A percentile compares a stretch with the other conserved stretches of the same genome.
Conservation (phyloP, 2,113 vertebrate genomes). For the Scopus umbretta region DNA sequence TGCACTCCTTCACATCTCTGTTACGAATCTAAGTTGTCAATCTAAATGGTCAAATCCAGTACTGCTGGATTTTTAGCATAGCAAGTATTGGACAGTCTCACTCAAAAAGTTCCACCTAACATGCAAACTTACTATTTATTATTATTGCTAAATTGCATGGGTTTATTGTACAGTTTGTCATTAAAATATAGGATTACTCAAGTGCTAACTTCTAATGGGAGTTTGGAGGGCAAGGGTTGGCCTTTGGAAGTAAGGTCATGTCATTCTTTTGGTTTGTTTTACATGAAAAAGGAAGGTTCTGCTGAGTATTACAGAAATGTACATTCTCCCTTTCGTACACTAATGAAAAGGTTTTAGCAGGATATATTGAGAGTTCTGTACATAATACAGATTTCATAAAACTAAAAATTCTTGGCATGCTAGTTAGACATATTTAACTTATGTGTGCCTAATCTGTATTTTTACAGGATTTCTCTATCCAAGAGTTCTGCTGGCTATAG, state of each 20-base stretch:
- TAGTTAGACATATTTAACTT: conserved; percentile 13
- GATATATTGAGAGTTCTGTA: neutral
- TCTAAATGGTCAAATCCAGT: neutral
- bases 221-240: neutral
- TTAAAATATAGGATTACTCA: neutral
- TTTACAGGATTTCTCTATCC: conserved; percentile 32
- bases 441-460: conserved; percentile 29
- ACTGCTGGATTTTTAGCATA: neutral
- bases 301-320: neutral
- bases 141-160: neutral
- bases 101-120: neutral
- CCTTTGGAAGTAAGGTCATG: neutral
- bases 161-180: neutral
- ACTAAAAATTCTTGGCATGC: neutral
- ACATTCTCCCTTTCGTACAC: neutral
- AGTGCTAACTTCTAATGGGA: neutral
- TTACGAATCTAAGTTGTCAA: neutral
- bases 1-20: neutral
- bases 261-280: neutral
- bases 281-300: neutral
- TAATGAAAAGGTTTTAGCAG: neutral
- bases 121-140: neutral
- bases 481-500: conserved; percentile 14
- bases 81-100: neutral
- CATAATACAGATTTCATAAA: conserved; percentile 30